phyloP scores from a whole-genome alignment of 2,888 invertebrate species.

The Mythimna impura region DNA sequence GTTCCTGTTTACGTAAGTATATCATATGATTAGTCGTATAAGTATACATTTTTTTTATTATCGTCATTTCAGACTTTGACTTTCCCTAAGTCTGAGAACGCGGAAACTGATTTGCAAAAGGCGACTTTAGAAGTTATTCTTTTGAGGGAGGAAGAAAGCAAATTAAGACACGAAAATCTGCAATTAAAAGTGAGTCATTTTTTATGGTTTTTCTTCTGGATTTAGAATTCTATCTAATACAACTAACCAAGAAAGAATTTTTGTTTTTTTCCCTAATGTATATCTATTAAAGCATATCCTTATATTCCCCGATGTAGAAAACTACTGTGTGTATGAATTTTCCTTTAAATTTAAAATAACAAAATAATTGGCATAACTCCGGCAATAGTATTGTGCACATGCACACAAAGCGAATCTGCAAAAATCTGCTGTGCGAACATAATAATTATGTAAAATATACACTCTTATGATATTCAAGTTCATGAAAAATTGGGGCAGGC shows the following conservation, averaged over 20 bases:
- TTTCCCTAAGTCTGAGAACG: conserved; percentile 83
- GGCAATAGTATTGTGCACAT: conserved; percentile 17
- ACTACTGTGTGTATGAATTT: conserved; percentile 18
- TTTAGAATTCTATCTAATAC: conserved; percentile 1
- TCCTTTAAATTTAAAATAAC: conserved; percentile 12
- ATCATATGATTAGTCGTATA: conserved; percentile 27
- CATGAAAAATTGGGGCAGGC: neutral
- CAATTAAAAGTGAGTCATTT: conserved; percentile 93
- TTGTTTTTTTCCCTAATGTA: conserved; percentile 8
- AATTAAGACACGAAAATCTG: conserved; percentile 96
- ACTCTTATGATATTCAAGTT: neutral
- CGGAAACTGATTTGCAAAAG: conserved; percentile 90
- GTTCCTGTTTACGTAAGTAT: conserved; percentile 34
- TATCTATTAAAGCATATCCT: conserved; percentile 28
- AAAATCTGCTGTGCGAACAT: conserved; percentile 29
- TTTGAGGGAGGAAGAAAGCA: conserved; percentile 94
- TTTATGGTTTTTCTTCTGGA: conserved; percentile 44
- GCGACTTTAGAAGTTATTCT: conserved; percentile 94
- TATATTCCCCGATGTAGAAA: conserved; percentile 8
- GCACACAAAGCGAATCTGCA: conserved; percentile 38
- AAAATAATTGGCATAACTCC: conserved; percentile 9
- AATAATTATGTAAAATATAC: conserved; percentile 17
- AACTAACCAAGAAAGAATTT: neutral
- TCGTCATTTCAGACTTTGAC: conserved; percentile 79
- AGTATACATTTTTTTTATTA: conserved; percentile 56